Base-by-base conservation (phyloP, 1,140 invertebrate species). In the Pygmarrhopalites habei region DNA sequence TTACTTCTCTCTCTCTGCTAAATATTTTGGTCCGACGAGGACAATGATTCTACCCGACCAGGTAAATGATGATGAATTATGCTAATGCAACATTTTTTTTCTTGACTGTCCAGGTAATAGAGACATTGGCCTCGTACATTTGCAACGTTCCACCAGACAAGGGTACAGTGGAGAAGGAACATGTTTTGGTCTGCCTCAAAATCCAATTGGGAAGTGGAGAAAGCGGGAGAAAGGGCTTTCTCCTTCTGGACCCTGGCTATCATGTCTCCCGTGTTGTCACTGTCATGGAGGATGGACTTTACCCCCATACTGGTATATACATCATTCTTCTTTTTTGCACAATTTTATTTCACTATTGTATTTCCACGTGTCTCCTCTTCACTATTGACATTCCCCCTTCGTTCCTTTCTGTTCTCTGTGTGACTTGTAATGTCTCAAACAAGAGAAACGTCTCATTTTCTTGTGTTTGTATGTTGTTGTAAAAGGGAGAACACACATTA, bases 171-270 rank as follows among this genome's bases (percentile, higher is more conserved):
- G 88, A 92, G 72, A 93, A 93, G 77, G 92, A 95, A 75, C 92
- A 95, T 74, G 89, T 92, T 26, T 79, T 93, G 74, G 84, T 91
- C 17, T 88, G 86, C 61, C 77, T 92, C 69, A 84, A 84, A 68
- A 80, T 95, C 52, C 73, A 80, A 58, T 82, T 93, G 35, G 82
- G 81, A 23, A 19, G 2, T 15, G 61, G 58, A 19, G 57, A 10
- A 7, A 58, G 26, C 1, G 14, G 17, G 0, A 81, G 91, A 35
- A 74, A 75, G 0, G 91, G 90, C 14, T 78, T 89, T 21, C 76
- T 93, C 74, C 79, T 94, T 2, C 81, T 91, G 19, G 91, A 94
- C 77, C 89, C 90, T 1, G 92, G 92, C 10, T 95, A 94, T 75
- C 92, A 95, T 74, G 85, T 94, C 43, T 85, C 86, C 25, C 79